Evolutionary conservation across 92 coral and sea anemone species (phyloP).

Genomic region (Phenganax subtilis): DNA sequence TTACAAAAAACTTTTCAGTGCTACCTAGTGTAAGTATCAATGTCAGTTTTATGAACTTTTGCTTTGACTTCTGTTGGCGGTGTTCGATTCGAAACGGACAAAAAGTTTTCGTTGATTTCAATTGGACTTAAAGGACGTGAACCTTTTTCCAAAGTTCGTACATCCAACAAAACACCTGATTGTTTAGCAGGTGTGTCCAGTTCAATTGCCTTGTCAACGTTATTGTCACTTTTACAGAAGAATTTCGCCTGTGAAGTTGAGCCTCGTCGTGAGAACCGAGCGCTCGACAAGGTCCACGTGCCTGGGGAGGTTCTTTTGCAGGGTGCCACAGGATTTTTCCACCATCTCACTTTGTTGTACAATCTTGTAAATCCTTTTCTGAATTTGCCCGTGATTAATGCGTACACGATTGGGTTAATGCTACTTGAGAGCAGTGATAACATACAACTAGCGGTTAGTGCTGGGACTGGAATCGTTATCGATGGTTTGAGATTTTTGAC

Average conservation of each 20-base stretch:
- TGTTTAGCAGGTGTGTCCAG: constrained; percentile 20
- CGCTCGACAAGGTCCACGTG: constrained; percentile 66
- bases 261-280: constrained; percentile 57
- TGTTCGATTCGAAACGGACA: constrained; percentile 12
- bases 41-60: constrained; percentile 3
- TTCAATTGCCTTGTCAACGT: constrained; percentile 22
- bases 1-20: neutral
- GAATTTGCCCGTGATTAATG: constrained; percentile 82
- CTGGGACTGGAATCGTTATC: constrained; percentile 43
- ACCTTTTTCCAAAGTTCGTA: constrained; percentile 18
- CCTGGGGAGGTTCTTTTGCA: constrained; percentile 33
- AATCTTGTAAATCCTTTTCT: constrained; percentile 68
- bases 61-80: constrained; percentile 11
- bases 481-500: constrained; percentile 52
- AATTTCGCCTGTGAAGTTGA: constrained; percentile 30
- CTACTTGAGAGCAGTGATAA: constrained; percentile 69
- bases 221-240: constrained; percentile 12
- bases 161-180: constrained; percentile 23
- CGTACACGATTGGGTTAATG: constrained; percentile 83
- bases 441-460: constrained; percentile 54
- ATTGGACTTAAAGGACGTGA: constrained; percentile 21
- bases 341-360: constrained; percentile 59
- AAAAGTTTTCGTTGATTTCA: constrained; percentile 3
- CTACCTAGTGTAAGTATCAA: neutral
- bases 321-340: constrained; percentile 26